Evolutionary conservation across 2,888 invertebrate species (phyloP), one percentile per base, ranked within the genome.

Genomic region (Campoplex capitator): DNA sequence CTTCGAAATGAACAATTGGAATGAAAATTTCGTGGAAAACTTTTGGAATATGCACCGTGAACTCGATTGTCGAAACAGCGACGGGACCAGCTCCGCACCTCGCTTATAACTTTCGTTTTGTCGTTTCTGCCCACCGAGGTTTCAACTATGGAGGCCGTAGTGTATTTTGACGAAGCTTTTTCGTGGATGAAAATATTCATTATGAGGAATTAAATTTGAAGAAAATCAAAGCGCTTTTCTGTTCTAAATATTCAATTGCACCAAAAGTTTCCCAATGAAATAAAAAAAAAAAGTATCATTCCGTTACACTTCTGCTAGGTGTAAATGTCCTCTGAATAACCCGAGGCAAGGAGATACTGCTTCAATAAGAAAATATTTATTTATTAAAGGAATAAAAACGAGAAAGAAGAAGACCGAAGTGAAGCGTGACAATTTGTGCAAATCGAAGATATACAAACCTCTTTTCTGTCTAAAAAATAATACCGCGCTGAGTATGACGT

Each of bases 371-470:
- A 71, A 76, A 65, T 71, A 71, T 71, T 70, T 58, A 71, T 58
- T n/a, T 18, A 70, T 23, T 51, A 28, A 32, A 56, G 68, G 62
- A 16, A 62, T 16, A 38, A 18, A 65, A 79, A 77, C 13, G 32
- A 65, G 35, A 79, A 42, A 18, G 11, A 58, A 3, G 3, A 28
- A 28, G 56, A n/a, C 13, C 54, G 32, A 13, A 45, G 38, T 42
- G 23, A 45, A 28, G 74, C 56, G n/a, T 28, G 9, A 82, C 32
- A 54, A 67, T 82, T 82, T n/a, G 32, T 67, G 74, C 38, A n/a
- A 65, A 56, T 67, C 74, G 54, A 54, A 3, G 45, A 67, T 7
- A 70, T 75, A 80, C 65, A 32, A 80, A 62, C 51, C 75, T 76
- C 56, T 79, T 45, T 42, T 71, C 23, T 7, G 58, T 56, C n/a